A percentile compares a stretch with the other conserved stretches of the same genome.
Evolutionary conservation across 92 coral and sea anemone genomes (phyloP).

Genomic region (Isaurus tuberculatus): DNA sequence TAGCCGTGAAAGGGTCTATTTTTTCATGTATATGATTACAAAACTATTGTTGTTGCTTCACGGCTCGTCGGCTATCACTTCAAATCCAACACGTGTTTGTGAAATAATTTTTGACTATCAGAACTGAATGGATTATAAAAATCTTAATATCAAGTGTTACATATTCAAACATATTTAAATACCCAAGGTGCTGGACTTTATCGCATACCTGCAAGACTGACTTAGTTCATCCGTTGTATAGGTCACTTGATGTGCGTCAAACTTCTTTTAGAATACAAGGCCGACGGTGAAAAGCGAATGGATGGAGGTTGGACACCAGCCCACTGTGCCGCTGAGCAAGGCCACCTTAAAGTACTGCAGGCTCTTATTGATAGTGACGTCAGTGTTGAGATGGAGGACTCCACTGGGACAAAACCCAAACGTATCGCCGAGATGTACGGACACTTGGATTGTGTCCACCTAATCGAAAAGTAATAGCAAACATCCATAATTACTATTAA

Average conservation of each 20-base stretch:
- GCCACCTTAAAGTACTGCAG: slow-evolving; percentile 80
- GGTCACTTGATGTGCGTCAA: slow-evolving; percentile 77
- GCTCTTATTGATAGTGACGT: slow-evolving; percentile 72
- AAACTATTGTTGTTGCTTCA: no score
- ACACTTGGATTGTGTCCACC: slow-evolving; percentile 57
- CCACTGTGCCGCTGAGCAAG: slow-evolving; percentile 96
- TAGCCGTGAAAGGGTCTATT: no score
- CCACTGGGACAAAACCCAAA: slow-evolving; percentile 89
- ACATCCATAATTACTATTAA: no score
- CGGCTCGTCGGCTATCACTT: no score
- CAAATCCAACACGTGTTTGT: no score
- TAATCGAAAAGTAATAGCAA: slow-evolving; percentile 81
- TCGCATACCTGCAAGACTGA: no score
- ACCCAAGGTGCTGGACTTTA: no score
- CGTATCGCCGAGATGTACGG: slow-evolving; percentile 82
- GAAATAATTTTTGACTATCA: no score
- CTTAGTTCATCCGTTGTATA: neutral
- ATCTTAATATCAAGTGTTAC: no score
- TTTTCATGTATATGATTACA: no score
- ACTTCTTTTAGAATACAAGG: slow-evolving; percentile 81
- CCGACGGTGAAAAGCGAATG: slow-evolving; percentile 96
- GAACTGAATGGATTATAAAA: no score
- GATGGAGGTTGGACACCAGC: slow-evolving; percentile 98
- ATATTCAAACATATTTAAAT: no score
- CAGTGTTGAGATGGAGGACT: slow-evolving; percentile 77